These are phyloP conservation scores for Pararge aegeria DNA, from an alignment of 1,140 invertebrate genomes.

Conservation along the genomic window DNA sequence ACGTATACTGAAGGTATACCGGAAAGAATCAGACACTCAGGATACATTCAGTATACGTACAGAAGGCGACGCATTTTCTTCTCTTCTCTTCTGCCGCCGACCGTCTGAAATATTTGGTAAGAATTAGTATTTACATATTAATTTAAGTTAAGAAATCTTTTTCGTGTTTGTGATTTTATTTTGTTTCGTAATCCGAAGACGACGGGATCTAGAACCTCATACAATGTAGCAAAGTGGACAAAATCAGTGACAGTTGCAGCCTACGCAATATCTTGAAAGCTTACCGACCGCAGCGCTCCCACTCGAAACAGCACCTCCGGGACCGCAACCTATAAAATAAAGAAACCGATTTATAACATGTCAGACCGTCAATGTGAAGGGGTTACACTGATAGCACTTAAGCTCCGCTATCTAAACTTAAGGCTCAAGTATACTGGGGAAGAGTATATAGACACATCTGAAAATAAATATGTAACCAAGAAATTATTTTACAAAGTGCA, in stretches of 20 bases:
- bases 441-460: conserved; percentile 35
- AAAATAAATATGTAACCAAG: conserved; percentile 38
- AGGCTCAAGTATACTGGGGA: conserved; percentile 23
- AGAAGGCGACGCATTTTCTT: conserved; percentile 90
- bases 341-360: conserved; percentile 73
- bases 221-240: background rate
- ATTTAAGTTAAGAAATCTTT: background rate
- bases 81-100: conserved; percentile 43
- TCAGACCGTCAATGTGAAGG: conserved; percentile 48
- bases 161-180: no score
- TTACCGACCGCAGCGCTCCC: conserved; percentile 43
- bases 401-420: conserved; percentile 13
- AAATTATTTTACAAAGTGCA: conserved; percentile 40
- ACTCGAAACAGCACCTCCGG: conserved; percentile 43
- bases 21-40: conserved; percentile 97
- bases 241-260: conserved; percentile 12
- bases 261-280: conserved; percentile 64
- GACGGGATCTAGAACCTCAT: background rate
- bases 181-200: no score
- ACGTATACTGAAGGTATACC: conserved; percentile 99
- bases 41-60: conserved; percentile 99
- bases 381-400: conserved; percentile 60
- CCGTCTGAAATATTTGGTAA: conserved; percentile 42
- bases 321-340: conserved; percentile 76
- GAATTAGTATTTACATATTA: conserved; percentile 16